A percentile compares a stretch with the other conserved stretches of the same genome.
Conservation (phyloP, 2,797 vertebrate species). For the Myripristis murdjan region DNA sequence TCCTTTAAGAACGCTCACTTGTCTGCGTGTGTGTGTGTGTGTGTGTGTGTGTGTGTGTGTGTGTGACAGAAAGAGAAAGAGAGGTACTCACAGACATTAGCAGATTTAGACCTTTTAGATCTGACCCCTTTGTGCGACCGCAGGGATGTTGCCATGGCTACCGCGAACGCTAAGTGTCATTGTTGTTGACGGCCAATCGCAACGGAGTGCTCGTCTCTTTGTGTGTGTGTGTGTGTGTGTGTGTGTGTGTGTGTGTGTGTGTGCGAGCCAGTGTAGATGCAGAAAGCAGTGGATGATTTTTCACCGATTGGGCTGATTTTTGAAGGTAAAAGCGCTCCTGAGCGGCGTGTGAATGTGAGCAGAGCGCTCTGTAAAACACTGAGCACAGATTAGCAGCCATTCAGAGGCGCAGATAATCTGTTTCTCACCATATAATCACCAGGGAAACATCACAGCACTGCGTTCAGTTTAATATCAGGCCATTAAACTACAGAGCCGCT, state of each 20-base stretch:
- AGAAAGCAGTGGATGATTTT: slow-evolving; percentile 8
- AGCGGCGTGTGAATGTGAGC: too few species aligned
- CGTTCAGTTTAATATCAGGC: too few species aligned
- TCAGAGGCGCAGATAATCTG: too few species aligned
- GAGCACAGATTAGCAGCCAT: too few species aligned
- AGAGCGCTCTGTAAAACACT: too few species aligned
- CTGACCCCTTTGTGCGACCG: slow-evolving; percentile 72
- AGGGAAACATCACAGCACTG: too few species aligned
- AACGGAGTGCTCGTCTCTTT: slow-evolving; percentile 35
- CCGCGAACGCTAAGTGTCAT: slow-evolving; percentile 73
- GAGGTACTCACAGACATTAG: slow-evolving; percentile 67
- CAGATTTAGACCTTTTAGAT: slow-evolving; percentile 75
- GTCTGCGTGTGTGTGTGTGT: slow-evolving; percentile 6
- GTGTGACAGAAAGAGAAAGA: background rate
- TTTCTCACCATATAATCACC: too few species aligned
- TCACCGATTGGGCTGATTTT: slow-evolving; percentile 10
- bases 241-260: slow-evolving; percentile 5
- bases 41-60: slow-evolving; percentile 7
- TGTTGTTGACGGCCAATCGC: slow-evolving; percentile 71
- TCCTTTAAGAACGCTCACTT: slow-evolving; percentile 64
- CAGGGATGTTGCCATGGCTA: slow-evolving; percentile 61
- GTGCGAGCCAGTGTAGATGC: too few species aligned
- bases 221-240: slow-evolving; percentile 14
- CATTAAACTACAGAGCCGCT: too few species aligned
- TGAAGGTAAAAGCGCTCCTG: too few species aligned